These are phyloP conservation scores for Pachyrhynchus sulphureomaculatus DNA, from an alignment of 1,140 invertebrate species.

Conservation along the genomic window DNA sequence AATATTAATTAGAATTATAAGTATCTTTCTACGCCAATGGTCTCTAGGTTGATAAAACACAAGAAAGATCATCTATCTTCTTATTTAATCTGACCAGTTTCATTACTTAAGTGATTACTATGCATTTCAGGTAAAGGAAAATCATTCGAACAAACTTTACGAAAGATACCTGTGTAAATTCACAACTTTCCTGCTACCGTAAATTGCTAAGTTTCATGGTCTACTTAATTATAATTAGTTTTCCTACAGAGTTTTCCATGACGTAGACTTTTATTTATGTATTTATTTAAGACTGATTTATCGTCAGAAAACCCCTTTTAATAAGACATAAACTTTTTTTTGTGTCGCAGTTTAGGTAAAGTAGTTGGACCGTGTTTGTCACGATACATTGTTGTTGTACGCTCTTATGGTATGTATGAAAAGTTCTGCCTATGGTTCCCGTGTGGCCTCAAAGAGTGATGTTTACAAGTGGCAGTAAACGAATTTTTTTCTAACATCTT, in stretches of 20 bases:
- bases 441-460: too few relatives aligned
- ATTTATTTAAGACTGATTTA: background rate
- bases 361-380: too few relatives aligned
- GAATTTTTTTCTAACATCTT: too few relatives aligned
- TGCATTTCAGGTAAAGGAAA: background rate
- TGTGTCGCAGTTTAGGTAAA: too few relatives aligned
- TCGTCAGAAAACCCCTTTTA: background rate
- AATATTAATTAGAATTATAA: too few relatives aligned
- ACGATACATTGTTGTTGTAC: too few relatives aligned
- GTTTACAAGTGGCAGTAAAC: too few relatives aligned
- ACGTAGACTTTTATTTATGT: background rate
- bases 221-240: background rate
- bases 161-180: background rate
- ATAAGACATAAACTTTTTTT: too few relatives aligned
- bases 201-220: background rate
- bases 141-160: background rate
- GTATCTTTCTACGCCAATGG: too few relatives aligned
- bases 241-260: background rate
- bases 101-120: background rate
- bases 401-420: too few relatives aligned
- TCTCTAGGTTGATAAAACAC: too few relatives aligned
- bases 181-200: background rate
- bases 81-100: background rate
- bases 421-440: too few relatives aligned
- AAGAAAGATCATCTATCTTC: background rate